Evolutionary conservation across 2,797 vertebrate genomes (phyloP).

Genomic region (Cygnus olor): DNA sequence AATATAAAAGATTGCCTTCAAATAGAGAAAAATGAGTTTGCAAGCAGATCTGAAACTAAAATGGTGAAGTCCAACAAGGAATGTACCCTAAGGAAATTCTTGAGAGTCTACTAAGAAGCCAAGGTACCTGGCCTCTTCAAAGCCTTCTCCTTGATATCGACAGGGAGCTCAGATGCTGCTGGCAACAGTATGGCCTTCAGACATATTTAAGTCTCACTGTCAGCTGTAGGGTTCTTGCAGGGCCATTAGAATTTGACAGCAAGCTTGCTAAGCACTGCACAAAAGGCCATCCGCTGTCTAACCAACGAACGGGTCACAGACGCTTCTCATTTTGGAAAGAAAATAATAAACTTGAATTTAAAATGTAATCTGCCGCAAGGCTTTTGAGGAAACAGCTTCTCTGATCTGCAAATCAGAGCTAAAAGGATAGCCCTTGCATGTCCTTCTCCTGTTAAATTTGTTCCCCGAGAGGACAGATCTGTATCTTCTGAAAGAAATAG

Average conservation of each 20-base stretch:
- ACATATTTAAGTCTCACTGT: neutral
- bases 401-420: neutral
- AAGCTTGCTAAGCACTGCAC: neutral
- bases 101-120: neutral
- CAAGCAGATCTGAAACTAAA: neutral
- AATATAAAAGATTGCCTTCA: neutral
- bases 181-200: neutral
- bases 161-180: neutral
- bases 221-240: neutral
- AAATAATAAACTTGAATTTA: neutral
- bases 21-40: neutral
- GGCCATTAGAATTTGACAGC: neutral
- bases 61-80: neutral
- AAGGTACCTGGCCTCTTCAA: neutral
- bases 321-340: neutral
- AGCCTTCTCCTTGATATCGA: neutral
- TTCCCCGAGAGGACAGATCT: neutral
- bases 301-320: neutral
- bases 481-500: neutral
- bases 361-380: neutral
- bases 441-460: neutral
- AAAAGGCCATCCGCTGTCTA: neutral
- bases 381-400: neutral
- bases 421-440: neutral
- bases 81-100: neutral